These are phyloP conservation scores for Drosophila ficusphila DNA, from an alignment of 1,140 invertebrate species.

Conservation along the genomic window DNA sequence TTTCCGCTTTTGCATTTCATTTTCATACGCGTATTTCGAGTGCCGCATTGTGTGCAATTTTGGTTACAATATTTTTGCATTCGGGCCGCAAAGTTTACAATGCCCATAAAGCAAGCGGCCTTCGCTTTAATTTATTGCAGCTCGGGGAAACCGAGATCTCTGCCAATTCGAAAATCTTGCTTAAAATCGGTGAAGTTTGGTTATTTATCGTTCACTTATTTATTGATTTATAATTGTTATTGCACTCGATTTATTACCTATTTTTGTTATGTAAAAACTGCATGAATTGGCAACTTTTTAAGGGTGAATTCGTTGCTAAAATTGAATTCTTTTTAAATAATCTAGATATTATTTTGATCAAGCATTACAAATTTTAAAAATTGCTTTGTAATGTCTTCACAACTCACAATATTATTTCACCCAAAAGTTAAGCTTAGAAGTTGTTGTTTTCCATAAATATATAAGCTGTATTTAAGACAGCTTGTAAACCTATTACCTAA, in stretches of 20 bases:
- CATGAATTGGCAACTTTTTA: too few species aligned
- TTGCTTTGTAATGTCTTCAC: too few species aligned
- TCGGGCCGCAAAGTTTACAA: constrained; percentile 14
- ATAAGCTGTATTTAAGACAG: too few species aligned
- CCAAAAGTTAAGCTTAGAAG: too few species aligned
- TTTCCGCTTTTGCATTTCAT: constrained; percentile 27
- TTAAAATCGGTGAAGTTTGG: neutral
- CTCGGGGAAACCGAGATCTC: constrained; percentile 8
- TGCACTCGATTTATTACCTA: neutral
- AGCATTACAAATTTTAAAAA: too few species aligned
- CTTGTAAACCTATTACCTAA: too few species aligned
- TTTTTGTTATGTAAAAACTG: too few species aligned
- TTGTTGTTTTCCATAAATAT: too few species aligned
- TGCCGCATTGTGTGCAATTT: constrained; percentile 45
- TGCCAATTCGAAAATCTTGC: constrained; percentile 6
- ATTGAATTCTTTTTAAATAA: too few species aligned
- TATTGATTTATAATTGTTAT: neutral
- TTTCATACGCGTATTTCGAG: constrained; percentile 31
- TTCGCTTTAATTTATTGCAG: constrained; percentile 25
- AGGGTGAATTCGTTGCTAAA: too few species aligned
- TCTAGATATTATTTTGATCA: too few species aligned
- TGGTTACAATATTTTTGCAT: constrained; percentile 39
- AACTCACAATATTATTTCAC: too few species aligned
- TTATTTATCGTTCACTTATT: constrained; percentile 25
- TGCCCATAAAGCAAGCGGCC: constrained; percentile 5